Evolutionary conservation across 2,797 vertebrate species (phyloP).

Genomic region (Siniperca scherzeri): DNA sequence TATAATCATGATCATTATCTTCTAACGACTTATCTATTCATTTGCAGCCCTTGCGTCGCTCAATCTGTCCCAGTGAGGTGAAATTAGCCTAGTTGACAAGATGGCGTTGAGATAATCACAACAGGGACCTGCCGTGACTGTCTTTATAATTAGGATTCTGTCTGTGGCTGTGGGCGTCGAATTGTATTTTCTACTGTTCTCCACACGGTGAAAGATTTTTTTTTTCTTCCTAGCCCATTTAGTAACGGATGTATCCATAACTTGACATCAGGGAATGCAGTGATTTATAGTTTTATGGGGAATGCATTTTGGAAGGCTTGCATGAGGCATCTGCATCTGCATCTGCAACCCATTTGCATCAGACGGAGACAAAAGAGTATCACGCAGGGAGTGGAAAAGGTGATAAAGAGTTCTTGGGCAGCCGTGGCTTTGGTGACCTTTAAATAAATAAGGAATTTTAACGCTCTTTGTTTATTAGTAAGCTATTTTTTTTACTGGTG

Average conservation of each 20-base stretch:
- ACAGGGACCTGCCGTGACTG: constrained; percentile 65
- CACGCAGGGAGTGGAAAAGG: constrained; percentile 34
- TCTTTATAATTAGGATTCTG: constrained; percentile 75
- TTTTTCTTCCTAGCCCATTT: constrained; percentile 48
- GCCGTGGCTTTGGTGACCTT: constrained; percentile 40
- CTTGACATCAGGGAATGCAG: constrained; percentile 72
- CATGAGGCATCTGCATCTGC: constrained; percentile 63
- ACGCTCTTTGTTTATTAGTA: constrained; percentile 4
- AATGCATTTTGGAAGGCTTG: constrained; percentile 75
- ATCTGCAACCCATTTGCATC: constrained; percentile 78
- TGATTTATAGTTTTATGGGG: constrained; percentile 82
- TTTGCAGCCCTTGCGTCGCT: constrained; percentile 56
- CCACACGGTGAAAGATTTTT: constrained; percentile 14
- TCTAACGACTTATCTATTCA: constrained; percentile 71
- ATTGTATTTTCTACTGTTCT: constrained; percentile 67
- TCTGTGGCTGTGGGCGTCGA: constrained; percentile 58
- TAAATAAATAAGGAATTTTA: constrained; percentile 34
- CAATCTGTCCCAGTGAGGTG: constrained; percentile 68
- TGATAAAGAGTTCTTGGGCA: constrained; percentile 42
- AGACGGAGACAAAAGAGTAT: constrained; percentile 50
- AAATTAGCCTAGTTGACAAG: constrained; percentile 78
- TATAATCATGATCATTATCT: constrained; percentile 75
- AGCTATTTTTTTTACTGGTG: constrained; percentile 13
- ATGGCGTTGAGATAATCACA: constrained; percentile 77
- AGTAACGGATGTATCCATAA: constrained; percentile 73